These are phyloP conservation scores for Drosophila algonquin DNA, from an alignment of 2,888 invertebrate genomes.

Conservation along the genomic window DNA sequence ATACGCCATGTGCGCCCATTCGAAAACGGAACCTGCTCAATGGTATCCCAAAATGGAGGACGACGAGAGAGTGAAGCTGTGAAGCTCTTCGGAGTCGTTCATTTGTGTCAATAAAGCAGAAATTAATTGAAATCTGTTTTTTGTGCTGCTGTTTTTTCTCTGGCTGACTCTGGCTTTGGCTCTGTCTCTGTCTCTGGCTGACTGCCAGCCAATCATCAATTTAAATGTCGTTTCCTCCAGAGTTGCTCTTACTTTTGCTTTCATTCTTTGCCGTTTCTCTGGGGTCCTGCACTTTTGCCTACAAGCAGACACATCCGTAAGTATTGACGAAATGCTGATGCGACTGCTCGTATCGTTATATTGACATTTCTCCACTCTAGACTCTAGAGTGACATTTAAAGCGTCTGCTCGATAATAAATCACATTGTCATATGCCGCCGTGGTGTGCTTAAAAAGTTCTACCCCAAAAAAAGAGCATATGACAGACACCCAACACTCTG, in stretches of 20 bases:
- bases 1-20: constrained; percentile 60
- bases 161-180: constrained; percentile 16
- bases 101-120: constrained; percentile 62
- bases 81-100: constrained; percentile 34
- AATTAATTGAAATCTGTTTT: constrained; percentile 74
- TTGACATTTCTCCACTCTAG: constrained; percentile 56
- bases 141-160: constrained; percentile 28
- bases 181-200: constrained; percentile 31
- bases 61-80: constrained; percentile 5
- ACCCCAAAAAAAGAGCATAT: constrained; percentile 23
- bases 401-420: constrained; percentile 73
- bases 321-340: constrained; percentile 56
- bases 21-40: constrained; percentile 1
- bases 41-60: constrained; percentile 5
- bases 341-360: constrained; percentile 57
- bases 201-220: constrained; percentile 69
- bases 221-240: constrained; percentile 52
- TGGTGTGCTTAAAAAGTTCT: constrained; percentile 56
- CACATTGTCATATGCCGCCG: constrained; percentile 60
- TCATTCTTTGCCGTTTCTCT: constrained; percentile 7
- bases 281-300: constrained; percentile 43
- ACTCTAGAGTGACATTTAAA: constrained; percentile 71
- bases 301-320: constrained; percentile 17
- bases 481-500: constrained; percentile 21
- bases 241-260: constrained; percentile 45